Evolutionary conservation across 2,888 invertebrate genomes (phyloP).

Genomic region (Yponomeuta sedellus): DNA sequence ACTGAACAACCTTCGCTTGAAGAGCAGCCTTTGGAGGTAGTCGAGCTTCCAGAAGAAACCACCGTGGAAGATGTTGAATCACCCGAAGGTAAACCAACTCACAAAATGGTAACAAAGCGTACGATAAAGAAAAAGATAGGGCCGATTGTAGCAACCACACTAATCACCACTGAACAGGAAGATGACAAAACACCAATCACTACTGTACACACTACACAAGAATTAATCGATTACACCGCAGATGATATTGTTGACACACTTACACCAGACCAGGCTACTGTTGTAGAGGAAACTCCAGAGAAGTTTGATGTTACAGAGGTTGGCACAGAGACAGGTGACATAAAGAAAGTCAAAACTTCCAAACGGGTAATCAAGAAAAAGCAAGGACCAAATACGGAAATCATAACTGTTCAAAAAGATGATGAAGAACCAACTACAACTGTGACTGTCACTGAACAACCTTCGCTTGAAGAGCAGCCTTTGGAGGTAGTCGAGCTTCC

Average conservation of each 20-base stretch:
- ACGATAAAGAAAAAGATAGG: slow-evolving; percentile 38
- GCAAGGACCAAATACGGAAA: slow-evolving; percentile 38
- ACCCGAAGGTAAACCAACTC: slow-evolving; percentile 17
- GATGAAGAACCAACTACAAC: slow-evolving; percentile 30
- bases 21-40: slow-evolving; percentile 27
- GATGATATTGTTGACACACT: slow-evolving; percentile 18
- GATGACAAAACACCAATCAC: slow-evolving; percentile 36
- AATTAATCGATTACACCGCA: slow-evolving; percentile 18
- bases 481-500: slow-evolving; percentile 29
- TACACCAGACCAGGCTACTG: slow-evolving; percentile 15
- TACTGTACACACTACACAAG: slow-evolving; percentile 31
- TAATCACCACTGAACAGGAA: slow-evolving; percentile 64
- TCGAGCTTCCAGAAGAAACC: slow-evolving; percentile 27
- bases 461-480: slow-evolving; percentile 18
- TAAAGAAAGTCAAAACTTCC: slow-evolving; percentile 26
- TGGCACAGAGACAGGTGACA: slow-evolving; percentile 29
- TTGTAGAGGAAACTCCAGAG: slow-evolving; percentile 30
- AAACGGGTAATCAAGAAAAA: slow-evolving; percentile 37
- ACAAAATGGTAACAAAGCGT: slow-evolving; percentile 16
- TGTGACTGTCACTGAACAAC: slow-evolving; percentile 27
- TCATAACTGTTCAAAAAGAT: slow-evolving; percentile 39
- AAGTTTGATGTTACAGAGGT: slow-evolving; percentile 40
- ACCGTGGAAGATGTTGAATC: slow-evolving; percentile 22
- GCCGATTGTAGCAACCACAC: slow-evolving; percentile 49
- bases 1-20: slow-evolving; percentile 14